Percentiles rank a stretch among this genome's conserved stretches.
Conservation (phyloP, 2,797 vertebrate genomes). For the Lagocephalus sceleratus region DNA sequence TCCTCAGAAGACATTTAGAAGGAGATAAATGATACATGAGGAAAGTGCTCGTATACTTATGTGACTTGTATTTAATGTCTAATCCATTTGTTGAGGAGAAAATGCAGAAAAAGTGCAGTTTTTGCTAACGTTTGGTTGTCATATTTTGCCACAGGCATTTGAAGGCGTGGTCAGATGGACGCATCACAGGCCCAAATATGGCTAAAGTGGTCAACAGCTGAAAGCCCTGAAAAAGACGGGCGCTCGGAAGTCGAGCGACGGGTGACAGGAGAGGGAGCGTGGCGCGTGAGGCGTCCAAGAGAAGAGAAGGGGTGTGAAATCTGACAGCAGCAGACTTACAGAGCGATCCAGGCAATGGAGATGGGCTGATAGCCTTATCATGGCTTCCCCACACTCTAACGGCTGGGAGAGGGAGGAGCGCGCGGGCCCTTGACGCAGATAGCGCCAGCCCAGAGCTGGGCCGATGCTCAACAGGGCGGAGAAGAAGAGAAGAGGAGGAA, state of each 20-base stretch:
- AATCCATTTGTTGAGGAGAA: no score
- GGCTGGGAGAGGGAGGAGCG: conserved; percentile 74
- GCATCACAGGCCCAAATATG: conserved; percentile 43
- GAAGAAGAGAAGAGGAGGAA: conserved; percentile 7
- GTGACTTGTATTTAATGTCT: no score
- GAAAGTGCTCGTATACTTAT: no score
- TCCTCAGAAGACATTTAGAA: no score
- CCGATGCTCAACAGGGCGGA: conserved; percentile 59
- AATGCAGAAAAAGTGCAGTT: no score
- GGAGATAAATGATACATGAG: no score
- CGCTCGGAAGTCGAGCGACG: conserved; percentile 1
- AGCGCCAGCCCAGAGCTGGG: conserved; percentile 59
- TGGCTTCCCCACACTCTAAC: conserved; percentile 79
- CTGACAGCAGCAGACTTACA: conserved; percentile 46
- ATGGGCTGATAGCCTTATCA: conserved; percentile 88
- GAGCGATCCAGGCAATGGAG: conserved; percentile 63
- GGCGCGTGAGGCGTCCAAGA: no score
- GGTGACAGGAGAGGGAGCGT: conserved; percentile 15
- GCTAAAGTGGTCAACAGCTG: conserved; percentile 33
- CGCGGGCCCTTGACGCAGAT: conserved; percentile 71
- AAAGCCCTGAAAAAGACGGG: neutral
- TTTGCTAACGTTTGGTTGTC: no score
- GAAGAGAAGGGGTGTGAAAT: conserved; percentile 31
- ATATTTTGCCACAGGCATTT: conserved; percentile 28
- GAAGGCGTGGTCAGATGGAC: conserved; percentile 9